These are phyloP conservation scores for Pseudotriccus pelzelni DNA, from an alignment of 2,797 vertebrate genomes.

Conservation along the genomic window DNA sequence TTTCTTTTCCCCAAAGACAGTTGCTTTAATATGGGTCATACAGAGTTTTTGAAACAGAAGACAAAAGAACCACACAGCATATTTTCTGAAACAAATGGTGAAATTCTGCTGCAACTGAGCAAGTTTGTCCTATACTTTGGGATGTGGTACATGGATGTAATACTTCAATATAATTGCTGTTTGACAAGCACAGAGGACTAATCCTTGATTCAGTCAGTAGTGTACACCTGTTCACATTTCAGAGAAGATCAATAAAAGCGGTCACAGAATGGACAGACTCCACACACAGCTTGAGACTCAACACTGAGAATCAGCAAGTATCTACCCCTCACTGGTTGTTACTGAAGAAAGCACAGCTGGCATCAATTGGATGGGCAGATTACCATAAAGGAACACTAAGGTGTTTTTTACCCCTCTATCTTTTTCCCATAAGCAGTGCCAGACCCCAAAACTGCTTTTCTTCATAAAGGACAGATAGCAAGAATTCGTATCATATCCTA, in stretches of 20 bases:
- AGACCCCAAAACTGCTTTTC: not conserved
- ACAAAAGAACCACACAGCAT: not conserved
- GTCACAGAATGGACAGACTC: not conserved
- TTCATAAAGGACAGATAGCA: not conserved
- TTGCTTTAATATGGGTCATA: not conserved
- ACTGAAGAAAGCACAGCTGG: conserved; percentile 7
- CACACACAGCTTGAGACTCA: not conserved
- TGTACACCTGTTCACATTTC: not conserved
- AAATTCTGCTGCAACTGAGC: not conserved
- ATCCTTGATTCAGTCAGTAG: not conserved
- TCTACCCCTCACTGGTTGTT: not conserved
- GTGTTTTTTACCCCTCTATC: not conserved
- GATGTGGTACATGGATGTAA: not conserved
- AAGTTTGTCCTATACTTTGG: not conserved
- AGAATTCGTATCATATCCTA: not conserved
- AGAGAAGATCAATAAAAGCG: not conserved
- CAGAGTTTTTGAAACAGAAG: not conserved
- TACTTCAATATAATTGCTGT: not conserved
- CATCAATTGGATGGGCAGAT: not conserved
- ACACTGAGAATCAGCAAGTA: not conserved
- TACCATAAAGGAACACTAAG: not conserved
- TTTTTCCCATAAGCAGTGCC: not conserved
- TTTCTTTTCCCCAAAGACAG: not conserved
- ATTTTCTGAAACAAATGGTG: not conserved
- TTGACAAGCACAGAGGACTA: not conserved